Base-by-base conservation (phyloP, 2,113 vertebrate genomes). In the Chunga burmeisteri region DNA sequence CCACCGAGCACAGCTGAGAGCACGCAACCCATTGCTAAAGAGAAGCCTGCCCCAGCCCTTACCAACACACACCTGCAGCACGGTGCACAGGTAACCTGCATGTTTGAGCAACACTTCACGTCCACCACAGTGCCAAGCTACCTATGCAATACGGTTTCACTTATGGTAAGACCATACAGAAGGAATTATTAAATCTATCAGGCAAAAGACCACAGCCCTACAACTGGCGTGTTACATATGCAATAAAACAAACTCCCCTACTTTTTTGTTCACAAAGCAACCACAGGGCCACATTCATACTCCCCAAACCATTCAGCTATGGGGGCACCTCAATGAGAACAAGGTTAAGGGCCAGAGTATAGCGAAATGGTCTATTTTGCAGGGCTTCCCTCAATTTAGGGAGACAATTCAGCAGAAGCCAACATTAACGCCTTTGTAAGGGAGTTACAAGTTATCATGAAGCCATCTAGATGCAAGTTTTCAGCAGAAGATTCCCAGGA, bases 121-220 rank as follows among this genome's bases (percentile, higher is more conserved):
- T 0, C 0, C 9, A 13, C 44, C 52, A 50, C 38, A 3, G 20
- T 7, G 47, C 49, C 84, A 44, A n/a, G 29, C 52, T 44, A 38
- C 38, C 29, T 29, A 7, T 1, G 29, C 38, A 4, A 5, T 18
- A 29, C 0, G 0, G 6, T 27, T 42, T 22, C 46, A 20, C 29
- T 61, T 9, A 65, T 0, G 6, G 40, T 53, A 86, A 52, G 72
- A 26, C n/a, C 38, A 68, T 4, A 42, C 6, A 56, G 26, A 13
- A 75, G 50, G 34, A 59, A 77, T 68, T 55, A 50, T 15, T 62
- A 36, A 47, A 81, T 34, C 55, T 50, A 16, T n/a, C 0, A 26
- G 38, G 22, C 32, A 42, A 59, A 73, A 63, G 19, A 85, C 19
- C 11, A 16, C 25, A 85, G 25, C 87, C 7, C 13, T 62, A 27